A percentile compares a stretch with the other conserved stretches of the same genome.
Conservation (phyloP, 2,888 invertebrate genomes). For the Microctonus aethiopoides region DNA sequence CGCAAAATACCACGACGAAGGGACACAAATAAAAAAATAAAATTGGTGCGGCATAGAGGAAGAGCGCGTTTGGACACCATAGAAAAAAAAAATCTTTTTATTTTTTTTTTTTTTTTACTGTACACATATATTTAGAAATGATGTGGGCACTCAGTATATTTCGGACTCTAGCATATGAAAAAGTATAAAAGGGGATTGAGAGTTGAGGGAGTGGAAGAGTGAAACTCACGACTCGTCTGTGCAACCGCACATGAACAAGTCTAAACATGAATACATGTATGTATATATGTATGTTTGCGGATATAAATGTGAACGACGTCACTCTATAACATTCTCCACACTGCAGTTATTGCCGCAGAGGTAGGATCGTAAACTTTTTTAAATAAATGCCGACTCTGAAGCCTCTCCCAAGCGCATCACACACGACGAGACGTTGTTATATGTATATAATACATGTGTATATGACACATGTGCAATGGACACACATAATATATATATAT, state of each 20-base stretch:
- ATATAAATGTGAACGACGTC: conserved; percentile 33
- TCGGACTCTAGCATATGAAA: conserved; percentile 49
- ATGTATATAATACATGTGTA: background rate
- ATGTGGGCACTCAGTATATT: conserved; percentile 36
- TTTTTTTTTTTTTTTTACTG: background rate
- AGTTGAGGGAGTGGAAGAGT: conserved; percentile 41
- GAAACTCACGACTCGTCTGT: conserved; percentile 22
- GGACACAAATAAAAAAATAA: conserved; percentile 39
- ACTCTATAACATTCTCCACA: conserved; percentile 32
- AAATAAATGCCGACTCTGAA: conserved; percentile 32
- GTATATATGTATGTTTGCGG: conserved; percentile 27
- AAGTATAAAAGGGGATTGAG: conserved; percentile 50
- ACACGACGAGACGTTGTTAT: conserved; percentile 34
- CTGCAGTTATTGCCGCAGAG: conserved; percentile 41
- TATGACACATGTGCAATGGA: conserved; percentile 7
- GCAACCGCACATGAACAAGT: conserved; percentile 29
- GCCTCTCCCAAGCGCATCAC: conserved; percentile 34
- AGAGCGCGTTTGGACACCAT: conserved; percentile 29
- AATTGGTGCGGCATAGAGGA: conserved; percentile 33
- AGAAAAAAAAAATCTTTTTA: conserved; percentile 3
- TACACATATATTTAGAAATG: background rate
- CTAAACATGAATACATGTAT: conserved; percentile 32
- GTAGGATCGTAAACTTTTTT: conserved; percentile 55
- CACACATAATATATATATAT: background rate
- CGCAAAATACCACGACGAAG: conserved; percentile 33